A percentile compares a stretch with the other conserved stretches of the same genome.
These are phyloP conservation scores for Pinctada fucata DNA, from an alignment of 2,888 invertebrate species.

Conservation along the genomic window DNA sequence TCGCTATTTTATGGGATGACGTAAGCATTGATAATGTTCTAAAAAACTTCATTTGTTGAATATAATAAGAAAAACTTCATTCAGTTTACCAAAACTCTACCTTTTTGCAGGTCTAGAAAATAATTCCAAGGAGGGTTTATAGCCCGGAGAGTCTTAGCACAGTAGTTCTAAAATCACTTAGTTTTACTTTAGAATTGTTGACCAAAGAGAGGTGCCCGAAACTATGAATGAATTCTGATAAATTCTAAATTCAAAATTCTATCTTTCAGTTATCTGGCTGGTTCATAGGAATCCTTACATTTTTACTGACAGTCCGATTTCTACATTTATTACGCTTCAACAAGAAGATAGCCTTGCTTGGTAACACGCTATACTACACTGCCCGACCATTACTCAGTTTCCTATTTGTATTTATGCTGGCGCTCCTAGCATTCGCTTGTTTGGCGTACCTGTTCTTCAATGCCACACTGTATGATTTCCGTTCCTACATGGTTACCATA, in stretches of 20 bases:
- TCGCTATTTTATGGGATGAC: slow-evolving; percentile 56
- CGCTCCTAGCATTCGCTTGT: slow-evolving; percentile 70
- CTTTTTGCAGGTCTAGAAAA: no score
- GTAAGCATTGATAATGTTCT: slow-evolving; percentile 29
- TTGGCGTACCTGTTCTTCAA: slow-evolving; percentile 64
- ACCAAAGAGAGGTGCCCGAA: no score
- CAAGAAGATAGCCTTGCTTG: slow-evolving; percentile 70
- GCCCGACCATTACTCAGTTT: slow-evolving; percentile 72
- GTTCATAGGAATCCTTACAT: slow-evolving; percentile 74
- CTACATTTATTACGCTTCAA: slow-evolving; percentile 76
- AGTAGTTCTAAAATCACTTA: no score
- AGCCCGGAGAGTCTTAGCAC: no score
- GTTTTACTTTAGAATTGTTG: no score
- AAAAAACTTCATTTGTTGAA: no score
- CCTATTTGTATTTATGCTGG: slow-evolving; percentile 70
- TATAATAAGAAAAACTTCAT: no score
- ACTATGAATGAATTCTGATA: no score
- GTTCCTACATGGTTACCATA: slow-evolving; percentile 63
- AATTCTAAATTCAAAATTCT: no score
- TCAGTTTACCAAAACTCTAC: no score
- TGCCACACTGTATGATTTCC: slow-evolving; percentile 54
- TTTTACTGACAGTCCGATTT: slow-evolving; percentile 76
- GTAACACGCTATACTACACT: slow-evolving; percentile 67
- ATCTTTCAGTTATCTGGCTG: slow-evolving; percentile 64
- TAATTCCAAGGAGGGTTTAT: no score